phyloP scores from a whole-genome alignment of 2,113 vertebrate species.

The Lutjanus erythropterus region DNA sequence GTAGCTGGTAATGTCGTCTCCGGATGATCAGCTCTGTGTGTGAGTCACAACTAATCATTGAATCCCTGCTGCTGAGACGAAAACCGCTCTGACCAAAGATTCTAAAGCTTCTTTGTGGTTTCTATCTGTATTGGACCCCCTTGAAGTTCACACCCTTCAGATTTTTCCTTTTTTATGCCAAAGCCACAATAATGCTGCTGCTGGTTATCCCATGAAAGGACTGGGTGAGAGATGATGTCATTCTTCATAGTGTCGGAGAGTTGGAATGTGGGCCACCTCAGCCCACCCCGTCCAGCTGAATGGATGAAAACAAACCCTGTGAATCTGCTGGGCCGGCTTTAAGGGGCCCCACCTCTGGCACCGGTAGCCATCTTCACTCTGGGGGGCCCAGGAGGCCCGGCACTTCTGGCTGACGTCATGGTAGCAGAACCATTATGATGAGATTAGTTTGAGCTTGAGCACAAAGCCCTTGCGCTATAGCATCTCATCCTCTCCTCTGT shows the following conservation, averaged over 20 bases:
- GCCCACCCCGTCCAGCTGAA: constrained; percentile 54
- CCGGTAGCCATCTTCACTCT: constrained; percentile 70
- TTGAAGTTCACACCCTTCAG: constrained; percentile 66
- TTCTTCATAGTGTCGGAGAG: constrained; percentile 55
- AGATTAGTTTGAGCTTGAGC: constrained; percentile 71
- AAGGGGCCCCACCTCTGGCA: constrained; percentile 72
- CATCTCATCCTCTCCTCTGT: constrained; percentile 27
- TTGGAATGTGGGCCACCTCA: constrained; percentile 66
- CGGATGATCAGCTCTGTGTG: constrained; percentile 5
- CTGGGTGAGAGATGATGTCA: constrained; percentile 77
- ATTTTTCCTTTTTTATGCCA: constrained; percentile 31
- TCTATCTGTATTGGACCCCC: constrained; percentile 44
- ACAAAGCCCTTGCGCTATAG: constrained; percentile 62
- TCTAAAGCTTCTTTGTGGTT: constrained; percentile 53
- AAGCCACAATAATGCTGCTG: constrained; percentile 56
- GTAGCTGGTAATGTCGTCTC: background rate
- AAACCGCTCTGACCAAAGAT: constrained; percentile 42
- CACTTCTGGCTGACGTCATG: constrained; percentile 75
- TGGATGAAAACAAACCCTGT: constrained; percentile 66
- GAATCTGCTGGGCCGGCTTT: constrained; percentile 47
- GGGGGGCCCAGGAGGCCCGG: constrained; percentile 56
- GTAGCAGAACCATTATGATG: constrained; percentile 74
- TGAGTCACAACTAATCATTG: constrained; percentile 16
- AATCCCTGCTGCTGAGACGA: constrained; percentile 42
- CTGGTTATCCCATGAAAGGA: constrained; percentile 64